Evolutionary conservation across 2,888 invertebrate species (phyloP).

Genomic region (Ormyrus labotus): DNA sequence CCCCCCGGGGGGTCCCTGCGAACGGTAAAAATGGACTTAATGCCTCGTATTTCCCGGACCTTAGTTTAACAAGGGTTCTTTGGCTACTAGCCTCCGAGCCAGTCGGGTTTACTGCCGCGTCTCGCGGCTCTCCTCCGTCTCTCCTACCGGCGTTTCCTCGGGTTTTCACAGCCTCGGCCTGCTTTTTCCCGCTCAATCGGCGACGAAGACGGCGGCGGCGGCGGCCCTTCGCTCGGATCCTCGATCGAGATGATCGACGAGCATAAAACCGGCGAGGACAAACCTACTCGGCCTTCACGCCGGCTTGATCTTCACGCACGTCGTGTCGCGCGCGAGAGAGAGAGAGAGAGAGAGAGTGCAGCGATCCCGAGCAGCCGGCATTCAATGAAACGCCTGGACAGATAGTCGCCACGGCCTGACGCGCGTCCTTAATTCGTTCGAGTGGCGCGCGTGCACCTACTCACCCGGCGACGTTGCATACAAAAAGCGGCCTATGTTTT

Average conservation of each 20-base stretch:
- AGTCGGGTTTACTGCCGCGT: too few species aligned
- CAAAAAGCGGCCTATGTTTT: too few species aligned
- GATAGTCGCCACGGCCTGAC: not conserved
- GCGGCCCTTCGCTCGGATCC: slow-evolving; percentile 26
- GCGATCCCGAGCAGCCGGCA: too few species aligned
- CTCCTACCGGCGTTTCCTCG: not conserved
- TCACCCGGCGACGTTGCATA: too few species aligned
- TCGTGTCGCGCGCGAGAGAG: too few species aligned
- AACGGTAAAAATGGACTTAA: slow-evolving; percentile 8
- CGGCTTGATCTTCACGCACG: not conserved
- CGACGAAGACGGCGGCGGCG: not conserved
- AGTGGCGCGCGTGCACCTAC: too few species aligned
- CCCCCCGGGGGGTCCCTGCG: not conserved
- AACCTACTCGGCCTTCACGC: slow-evolving; percentile 18
- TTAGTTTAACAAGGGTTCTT: slow-evolving; percentile 12
- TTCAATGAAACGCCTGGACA: not conserved
- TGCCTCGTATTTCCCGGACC: slow-evolving; percentile 15
- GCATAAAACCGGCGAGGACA: slow-evolving; percentile 28
- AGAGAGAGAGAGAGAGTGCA: too few species aligned
- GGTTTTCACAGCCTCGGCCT: too few species aligned
- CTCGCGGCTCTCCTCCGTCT: too few species aligned
- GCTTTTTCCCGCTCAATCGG: not conserved
- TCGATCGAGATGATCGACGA: slow-evolving; percentile 19
- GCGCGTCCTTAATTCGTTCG: slow-evolving; percentile 9
- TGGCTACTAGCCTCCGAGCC: too few species aligned